Conservation (phyloP, 2,888 invertebrate genomes). For the Pollenia angustigena region DNA sequence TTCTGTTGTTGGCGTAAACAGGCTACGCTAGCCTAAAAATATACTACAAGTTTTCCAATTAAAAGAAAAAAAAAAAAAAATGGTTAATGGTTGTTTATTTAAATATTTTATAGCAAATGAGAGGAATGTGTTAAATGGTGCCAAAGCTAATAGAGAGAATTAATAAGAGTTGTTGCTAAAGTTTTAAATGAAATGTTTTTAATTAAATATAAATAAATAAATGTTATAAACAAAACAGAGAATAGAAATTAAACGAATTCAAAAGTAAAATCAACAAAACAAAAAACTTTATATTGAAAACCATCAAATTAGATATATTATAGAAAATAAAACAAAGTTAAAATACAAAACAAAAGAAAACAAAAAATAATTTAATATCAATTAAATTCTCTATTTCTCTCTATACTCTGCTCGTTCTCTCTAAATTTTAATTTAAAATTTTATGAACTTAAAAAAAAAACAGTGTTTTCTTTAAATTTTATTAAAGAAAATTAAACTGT, state of each 20-base stretch:
- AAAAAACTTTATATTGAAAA: slow-evolving; percentile 29
- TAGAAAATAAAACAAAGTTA: slow-evolving; percentile 43
- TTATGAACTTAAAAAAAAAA: neutral
- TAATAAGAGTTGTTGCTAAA: slow-evolving; percentile 60
- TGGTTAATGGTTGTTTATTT: slow-evolving; percentile 60
- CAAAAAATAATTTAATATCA: neutral
- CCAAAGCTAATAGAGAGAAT: slow-evolving; percentile 59
- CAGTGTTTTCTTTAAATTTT: slow-evolving; percentile 32
- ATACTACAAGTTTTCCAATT: slow-evolving; percentile 31
- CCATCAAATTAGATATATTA: slow-evolving; percentile 47
- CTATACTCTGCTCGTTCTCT: neutral
- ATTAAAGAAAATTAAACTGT: slow-evolving; percentile 38
- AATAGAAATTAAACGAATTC: neutral
- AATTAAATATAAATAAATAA: slow-evolving; percentile 41
- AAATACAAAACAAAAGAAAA: neutral
- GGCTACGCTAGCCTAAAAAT: slow-evolving; percentile 54
- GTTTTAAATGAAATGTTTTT: slow-evolving; percentile 36
- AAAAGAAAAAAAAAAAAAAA: slow-evolving; percentile 16
- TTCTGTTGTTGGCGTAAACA: slow-evolving; percentile 70
- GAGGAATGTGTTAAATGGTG: slow-evolving; percentile 50
- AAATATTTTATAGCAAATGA: slow-evolving; percentile 47
- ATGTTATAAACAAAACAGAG: slow-evolving; percentile 45
- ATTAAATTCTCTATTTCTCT: neutral
- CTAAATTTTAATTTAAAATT: slow-evolving; percentile 7
- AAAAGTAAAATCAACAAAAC: neutral